These are phyloP conservation scores for Dicerorhinus sumatrensis DNA, from an alignment of 2,113 vertebrate species.

Conservation along the genomic window DNA sequence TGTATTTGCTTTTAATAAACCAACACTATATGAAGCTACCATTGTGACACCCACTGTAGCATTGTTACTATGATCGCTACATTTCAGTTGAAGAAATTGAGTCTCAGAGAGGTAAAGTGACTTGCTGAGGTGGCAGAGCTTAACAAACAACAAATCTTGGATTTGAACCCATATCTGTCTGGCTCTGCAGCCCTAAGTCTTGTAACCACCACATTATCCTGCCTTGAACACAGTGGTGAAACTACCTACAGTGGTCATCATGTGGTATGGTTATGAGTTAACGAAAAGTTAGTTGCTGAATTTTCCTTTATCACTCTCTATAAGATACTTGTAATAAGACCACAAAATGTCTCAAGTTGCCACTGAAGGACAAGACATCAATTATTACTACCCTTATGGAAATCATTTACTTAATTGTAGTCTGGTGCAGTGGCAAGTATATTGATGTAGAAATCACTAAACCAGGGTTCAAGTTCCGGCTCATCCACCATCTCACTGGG, in stretches of 20 bases:
- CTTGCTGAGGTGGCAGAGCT: background rate
- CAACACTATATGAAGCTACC: background rate
- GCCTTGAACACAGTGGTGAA: background rate
- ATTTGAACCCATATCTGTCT: background rate
- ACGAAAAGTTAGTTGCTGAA: background rate
- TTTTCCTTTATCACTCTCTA: background rate
- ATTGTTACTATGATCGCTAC: too few relatives aligned
- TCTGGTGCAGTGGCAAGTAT: background rate
- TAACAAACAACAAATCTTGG: background rate
- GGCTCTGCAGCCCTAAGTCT: background rate
- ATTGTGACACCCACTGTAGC: rapidly evolving
- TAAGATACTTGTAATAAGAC: background rate
- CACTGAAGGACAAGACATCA: background rate
- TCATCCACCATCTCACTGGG: background rate
- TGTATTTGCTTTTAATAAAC: background rate
- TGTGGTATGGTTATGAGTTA: background rate
- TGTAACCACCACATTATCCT: too few relatives aligned
- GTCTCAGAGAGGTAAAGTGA: background rate
- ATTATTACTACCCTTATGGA: background rate
- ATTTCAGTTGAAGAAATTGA: background rate
- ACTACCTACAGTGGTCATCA: background rate
- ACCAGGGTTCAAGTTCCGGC: background rate
- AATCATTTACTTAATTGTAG: background rate
- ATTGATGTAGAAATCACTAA: background rate
- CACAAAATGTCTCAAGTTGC: background rate